Percentiles rank a stretch among this genome's conserved stretches.
phyloP scores from a whole-genome alignment of 2,888 invertebrate genomes.

The Hymenopus coronatus region DNA sequence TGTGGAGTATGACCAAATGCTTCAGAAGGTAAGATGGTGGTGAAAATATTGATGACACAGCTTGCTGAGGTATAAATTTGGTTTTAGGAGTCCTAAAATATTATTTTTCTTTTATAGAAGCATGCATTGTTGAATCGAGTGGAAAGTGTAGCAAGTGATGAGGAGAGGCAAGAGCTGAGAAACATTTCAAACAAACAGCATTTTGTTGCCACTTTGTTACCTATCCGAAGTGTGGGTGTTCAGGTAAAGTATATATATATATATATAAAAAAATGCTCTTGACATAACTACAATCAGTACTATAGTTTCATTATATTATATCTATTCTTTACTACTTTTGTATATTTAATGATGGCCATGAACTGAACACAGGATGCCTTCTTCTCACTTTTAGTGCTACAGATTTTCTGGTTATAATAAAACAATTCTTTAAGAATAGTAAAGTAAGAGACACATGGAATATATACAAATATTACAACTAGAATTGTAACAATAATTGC shows the following conservation, averaged over 20 bases:
- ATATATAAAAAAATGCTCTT: too few species aligned
- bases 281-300: too few species aligned
- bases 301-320: too few species aligned
- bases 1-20: slow-evolving; percentile 88
- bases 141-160: slow-evolving; percentile 71
- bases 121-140: slow-evolving; percentile 88
- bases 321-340: too few species aligned
- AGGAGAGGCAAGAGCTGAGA: slow-evolving; percentile 61
- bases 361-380: too few species aligned
- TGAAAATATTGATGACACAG: neutral
- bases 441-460: too few species aligned
- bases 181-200: slow-evolving; percentile 71
- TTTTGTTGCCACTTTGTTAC: slow-evolving; percentile 82
- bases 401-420: too few species aligned
- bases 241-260: slow-evolving; percentile 60
- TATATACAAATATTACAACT: too few species aligned
- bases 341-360: too few species aligned
- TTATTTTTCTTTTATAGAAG: slow-evolving; percentile 51
- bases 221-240: slow-evolving; percentile 94
- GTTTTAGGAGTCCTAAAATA: neutral
- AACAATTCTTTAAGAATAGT: too few species aligned
- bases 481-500: too few species aligned
- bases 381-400: too few species aligned
- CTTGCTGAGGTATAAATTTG: neutral
- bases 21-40: slow-evolving; percentile 60